Evolutionary conservation across 1,140 invertebrate species (phyloP).

Genomic region (Drosophila watanabei): DNA sequence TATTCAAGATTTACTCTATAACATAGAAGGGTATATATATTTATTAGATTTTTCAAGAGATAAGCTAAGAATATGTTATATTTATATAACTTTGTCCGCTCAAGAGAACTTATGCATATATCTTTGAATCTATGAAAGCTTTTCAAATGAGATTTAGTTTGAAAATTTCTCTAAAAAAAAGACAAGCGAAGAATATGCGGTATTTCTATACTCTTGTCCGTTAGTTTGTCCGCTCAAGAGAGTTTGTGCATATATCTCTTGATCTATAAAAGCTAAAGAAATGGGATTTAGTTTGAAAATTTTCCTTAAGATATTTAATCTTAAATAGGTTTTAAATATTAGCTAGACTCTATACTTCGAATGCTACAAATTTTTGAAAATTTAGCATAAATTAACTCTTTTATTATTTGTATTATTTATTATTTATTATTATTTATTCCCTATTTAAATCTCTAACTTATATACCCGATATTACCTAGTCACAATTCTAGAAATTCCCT

Average conservation of each 20-base stretch:
- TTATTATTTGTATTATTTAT: too few species aligned
- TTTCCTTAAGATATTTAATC: neutral
- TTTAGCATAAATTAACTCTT: too few species aligned
- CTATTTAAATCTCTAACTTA: neutral
- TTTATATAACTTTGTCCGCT: neutral
- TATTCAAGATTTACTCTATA: constrained; percentile 6
- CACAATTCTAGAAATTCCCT: neutral
- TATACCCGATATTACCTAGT: neutral
- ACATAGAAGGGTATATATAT: neutral
- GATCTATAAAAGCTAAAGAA: neutral
- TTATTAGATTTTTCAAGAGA: neutral
- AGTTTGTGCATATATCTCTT: neutral
- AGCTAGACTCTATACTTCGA: too few species aligned
- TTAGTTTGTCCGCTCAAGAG: neutral
- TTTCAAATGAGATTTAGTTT: neutral
- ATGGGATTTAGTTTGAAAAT: neutral
- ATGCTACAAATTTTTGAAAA: neutral
- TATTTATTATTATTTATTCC: too few species aligned
- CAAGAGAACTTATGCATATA: neutral
- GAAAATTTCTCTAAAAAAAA: neutral
- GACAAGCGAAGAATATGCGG: neutral
- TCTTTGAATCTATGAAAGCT: neutral
- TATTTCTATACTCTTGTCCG: neutral
- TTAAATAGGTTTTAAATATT: neutral
- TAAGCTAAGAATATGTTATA: neutral